Base-by-base conservation (phyloP, 1,140 invertebrate genomes). In the Papilio aristodemus region DNA sequence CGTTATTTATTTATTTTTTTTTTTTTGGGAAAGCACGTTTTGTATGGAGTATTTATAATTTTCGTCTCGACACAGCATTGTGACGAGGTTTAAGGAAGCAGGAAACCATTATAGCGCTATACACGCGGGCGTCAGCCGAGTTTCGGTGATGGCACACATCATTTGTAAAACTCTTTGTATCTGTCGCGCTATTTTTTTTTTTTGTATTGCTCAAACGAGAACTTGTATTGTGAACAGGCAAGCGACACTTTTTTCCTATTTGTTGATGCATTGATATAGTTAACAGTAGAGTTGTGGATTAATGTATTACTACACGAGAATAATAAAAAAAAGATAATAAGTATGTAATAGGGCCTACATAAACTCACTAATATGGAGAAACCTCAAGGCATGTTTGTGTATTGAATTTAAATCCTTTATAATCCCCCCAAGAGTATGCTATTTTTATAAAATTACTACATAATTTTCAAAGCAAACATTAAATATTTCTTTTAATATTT, bases 21-120 rank as follows among this genome's bases (percentile, higher is more conserved):
- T 73, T 79, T 71, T 78, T 70, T 54, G 67, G 72, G 70, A 67
- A 76, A 71, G 71, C 46, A 70, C 69, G 68, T 79, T 79, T 74
- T 76, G 73, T 71, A 71, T 75, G 70, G 69, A 71, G 71, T 79
- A 77, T 83, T 82, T 80, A 85, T 79, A 78, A 85, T 86, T 86
- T 86, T 84, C 78, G 77, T 81, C 81, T 79, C 73, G 75, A 69
- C 72, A 70, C 68, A 73, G 77, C 75, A 87, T 89, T 86, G 84
- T 87, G 79, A 59, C 27, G 66, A 69, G 74, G 74, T 77, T 81
- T 69, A 77, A 86, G 83, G 85, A 87, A 89, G 74, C 85, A 79
- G 87, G 85, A 89, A 87, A 79, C 87, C 87, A 89, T 89, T 88
- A 89, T 75, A 69, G 76, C 81, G 77, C 72, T 80, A 84, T 81